phyloP scores from a whole-genome alignment of 2,797 vertebrate genomes.

The Chiroxiphia lanceolata region DNA sequence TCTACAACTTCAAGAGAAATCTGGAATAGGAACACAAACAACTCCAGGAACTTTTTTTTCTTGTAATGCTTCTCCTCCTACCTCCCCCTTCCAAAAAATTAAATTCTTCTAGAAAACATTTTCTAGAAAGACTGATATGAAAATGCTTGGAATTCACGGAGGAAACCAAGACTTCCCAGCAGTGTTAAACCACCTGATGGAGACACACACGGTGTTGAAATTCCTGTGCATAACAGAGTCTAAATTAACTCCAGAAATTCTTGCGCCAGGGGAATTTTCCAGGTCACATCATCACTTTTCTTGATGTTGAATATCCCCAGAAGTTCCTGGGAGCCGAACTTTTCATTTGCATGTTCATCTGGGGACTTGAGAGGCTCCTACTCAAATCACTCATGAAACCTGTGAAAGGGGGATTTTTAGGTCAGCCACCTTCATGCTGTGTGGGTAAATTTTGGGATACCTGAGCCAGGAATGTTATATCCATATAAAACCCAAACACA shows the following conservation, averaged over 20 bases:
- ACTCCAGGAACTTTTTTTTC: background rate
- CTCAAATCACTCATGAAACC: background rate
- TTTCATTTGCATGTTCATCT: background rate
- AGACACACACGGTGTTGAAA: background rate
- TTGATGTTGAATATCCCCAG: background rate
- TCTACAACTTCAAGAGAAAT: background rate
- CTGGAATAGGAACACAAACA: background rate
- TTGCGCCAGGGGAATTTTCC: background rate
- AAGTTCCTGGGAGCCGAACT: background rate
- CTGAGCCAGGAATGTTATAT: background rate
- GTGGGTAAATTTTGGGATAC: background rate
- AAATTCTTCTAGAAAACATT: background rate
- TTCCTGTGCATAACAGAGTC: background rate
- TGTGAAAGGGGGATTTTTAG: background rate
- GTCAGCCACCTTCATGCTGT: background rate
- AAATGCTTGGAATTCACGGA: background rate
- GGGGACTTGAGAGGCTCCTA: background rate
- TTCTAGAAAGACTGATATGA: conserved; percentile 8
- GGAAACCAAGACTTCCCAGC: background rate
- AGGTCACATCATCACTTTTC: background rate
- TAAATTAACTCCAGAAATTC: conserved; percentile 3
- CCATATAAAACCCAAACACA: background rate
- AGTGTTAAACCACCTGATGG: background rate
- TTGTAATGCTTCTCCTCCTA: background rate
- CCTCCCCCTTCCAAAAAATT: background rate